Conservation (phyloP, 2,888 invertebrate species). For the Heterodera filipjevi region DNA sequence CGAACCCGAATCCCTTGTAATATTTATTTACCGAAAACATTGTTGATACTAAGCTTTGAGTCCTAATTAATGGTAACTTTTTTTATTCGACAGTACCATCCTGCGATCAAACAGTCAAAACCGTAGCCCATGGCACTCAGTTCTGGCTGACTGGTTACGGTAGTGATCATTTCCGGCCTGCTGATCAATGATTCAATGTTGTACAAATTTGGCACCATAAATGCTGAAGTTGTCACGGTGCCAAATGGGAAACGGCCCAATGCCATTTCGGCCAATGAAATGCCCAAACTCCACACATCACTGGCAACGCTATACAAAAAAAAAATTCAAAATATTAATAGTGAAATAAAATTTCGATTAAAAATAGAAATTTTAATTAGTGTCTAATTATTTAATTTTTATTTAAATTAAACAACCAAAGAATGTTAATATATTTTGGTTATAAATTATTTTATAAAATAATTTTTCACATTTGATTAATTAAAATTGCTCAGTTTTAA, state of each 20-base stretch:
- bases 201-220: neutral
- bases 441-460: no score
- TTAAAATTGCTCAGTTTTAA: no score
- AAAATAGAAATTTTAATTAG: neutral
- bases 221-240: neutral
- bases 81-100: slow-evolving; percentile 33
- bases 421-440: no score
- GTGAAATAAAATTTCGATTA: neutral
- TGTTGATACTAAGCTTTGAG: no score
- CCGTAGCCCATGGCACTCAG: slow-evolving; percentile 19
- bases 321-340: neutral
- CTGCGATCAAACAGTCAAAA: slow-evolving; percentile 30
- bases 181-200: slow-evolving; percentile 21
- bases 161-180: slow-evolving; percentile 18
- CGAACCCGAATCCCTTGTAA: no score
- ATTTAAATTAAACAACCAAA: no score
- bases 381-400: no score
- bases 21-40: no score
- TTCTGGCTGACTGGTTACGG: slow-evolving; percentile 6
- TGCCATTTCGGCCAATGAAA: slow-evolving; percentile 47
- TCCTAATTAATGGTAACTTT: no score
- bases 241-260: slow-evolving; percentile 41
- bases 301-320: slow-evolving; percentile 26
- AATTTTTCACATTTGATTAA: no score
- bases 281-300: slow-evolving; percentile 52